Evolutionary conservation across 1,140 invertebrate genomes (phyloP).

Genomic region (Bombus cullumanus): DNA sequence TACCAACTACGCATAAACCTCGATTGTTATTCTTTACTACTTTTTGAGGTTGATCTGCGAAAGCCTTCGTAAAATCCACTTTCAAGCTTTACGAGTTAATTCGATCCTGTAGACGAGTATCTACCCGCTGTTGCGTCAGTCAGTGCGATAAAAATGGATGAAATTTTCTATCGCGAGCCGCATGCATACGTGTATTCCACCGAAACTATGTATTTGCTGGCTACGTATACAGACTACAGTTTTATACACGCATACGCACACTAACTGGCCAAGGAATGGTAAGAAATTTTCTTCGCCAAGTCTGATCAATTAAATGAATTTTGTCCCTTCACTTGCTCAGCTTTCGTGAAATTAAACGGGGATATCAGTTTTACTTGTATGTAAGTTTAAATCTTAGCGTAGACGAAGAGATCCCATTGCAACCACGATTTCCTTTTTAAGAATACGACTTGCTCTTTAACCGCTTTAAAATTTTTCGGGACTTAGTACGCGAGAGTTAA

Average conservation of each 20-base stretch:
- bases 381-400: not conserved
- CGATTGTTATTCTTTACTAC: conserved; percentile 37
- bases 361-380: not conserved
- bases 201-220: not conserved
- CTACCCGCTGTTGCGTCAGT: no score
- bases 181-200: no score
- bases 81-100: conserved; percentile 29
- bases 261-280: no score
- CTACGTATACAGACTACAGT: no score
- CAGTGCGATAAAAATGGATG: not conserved
- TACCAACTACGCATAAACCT: not conserved
- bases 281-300: not conserved
- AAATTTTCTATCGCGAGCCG: not conserved
- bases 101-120: conserved; percentile 4
- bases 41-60: conserved; percentile 5
- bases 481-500: not conserved
- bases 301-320: not conserved
- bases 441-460: not conserved
- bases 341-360: not conserved
- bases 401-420: not conserved
- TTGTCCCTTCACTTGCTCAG: not conserved
- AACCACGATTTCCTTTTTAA: not conserved
- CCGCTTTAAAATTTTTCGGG: not conserved
- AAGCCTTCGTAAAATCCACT: conserved; percentile 13
- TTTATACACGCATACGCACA: rapidly evolving